Evolutionary conservation across 2,888 invertebrate genomes (phyloP).

Genomic region (Cantharis lateralis): DNA sequence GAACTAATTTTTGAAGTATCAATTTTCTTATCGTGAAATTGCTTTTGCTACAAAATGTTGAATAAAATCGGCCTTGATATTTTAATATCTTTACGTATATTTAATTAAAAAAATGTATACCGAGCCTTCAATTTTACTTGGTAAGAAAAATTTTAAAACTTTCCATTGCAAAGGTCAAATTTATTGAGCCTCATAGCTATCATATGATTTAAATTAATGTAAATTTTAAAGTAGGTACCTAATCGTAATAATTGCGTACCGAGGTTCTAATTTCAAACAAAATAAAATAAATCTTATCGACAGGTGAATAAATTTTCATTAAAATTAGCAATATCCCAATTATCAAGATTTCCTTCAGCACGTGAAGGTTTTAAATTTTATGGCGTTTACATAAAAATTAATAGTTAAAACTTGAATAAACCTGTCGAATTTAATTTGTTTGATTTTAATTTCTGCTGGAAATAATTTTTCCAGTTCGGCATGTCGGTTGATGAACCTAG

Average conservation of each 20-base stretch:
- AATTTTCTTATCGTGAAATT: background rate
- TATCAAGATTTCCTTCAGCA: background rate
- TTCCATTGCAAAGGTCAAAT: too few species aligned
- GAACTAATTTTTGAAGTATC: background rate
- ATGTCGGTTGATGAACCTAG: background rate
- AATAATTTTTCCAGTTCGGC: background rate
- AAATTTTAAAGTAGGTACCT: background rate
- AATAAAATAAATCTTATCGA: background rate
- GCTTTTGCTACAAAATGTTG: background rate
- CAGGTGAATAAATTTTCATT: background rate
- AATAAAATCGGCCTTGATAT: background rate
- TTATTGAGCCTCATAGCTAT: background rate
- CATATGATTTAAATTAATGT: background rate
- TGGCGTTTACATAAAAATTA: background rate
- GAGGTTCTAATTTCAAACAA: background rate
- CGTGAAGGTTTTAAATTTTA: background rate
- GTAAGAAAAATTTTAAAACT: background rate
- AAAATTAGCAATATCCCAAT: background rate
- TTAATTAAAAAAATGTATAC: background rate
- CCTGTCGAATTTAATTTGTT: background rate
- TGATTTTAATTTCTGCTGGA: background rate
- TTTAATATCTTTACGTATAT: background rate
- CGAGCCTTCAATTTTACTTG: background rate
- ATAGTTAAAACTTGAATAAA: background rate
- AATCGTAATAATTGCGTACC: background rate